Evolutionary conservation across 2,888 invertebrate species (phyloP).

Genomic region (Troglohyphantes excavatus): DNA sequence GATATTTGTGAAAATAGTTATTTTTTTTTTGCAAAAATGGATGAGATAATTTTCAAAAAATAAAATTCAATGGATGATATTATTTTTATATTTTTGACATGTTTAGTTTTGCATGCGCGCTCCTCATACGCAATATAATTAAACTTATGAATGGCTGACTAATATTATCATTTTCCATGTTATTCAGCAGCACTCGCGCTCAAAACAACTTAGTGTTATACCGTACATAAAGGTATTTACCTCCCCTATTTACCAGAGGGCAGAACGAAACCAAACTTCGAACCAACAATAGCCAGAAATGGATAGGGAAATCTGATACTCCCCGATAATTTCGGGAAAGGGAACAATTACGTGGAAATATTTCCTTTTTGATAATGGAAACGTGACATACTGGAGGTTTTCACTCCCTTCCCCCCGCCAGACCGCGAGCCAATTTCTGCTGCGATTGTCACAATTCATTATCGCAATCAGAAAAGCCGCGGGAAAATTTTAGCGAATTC

Average conservation of each 20-base stretch:
- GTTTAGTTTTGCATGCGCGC: no score
- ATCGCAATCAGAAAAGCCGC: constrained; percentile 73
- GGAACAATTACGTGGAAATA: constrained; percentile 73
- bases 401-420: constrained; percentile 26
- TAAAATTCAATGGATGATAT: no score
- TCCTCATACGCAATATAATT: no score
- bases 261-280: constrained; percentile 34
- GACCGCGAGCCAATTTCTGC: constrained; percentile 20
- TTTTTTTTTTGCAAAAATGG: no score
- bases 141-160: no score
- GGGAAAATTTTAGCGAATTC: constrained; percentile 71
- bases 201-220: no score
- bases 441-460: constrained; percentile 75
- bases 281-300: constrained; percentile 42
- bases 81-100: no score
- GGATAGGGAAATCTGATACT: constrained; percentile 51
- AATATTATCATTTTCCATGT: no score
- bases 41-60: no score
- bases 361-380: constrained; percentile 71
- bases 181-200: no score
- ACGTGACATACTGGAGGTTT: constrained; percentile 69
- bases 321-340: constrained; percentile 42
- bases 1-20: no score
- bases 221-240: no score
- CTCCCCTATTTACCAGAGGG: background rate